Evolutionary conservation across 1,140 invertebrate genomes (phyloP), one percentile per base, ranked within the genome.

Genomic region (Bombus vancouverensis): DNA sequence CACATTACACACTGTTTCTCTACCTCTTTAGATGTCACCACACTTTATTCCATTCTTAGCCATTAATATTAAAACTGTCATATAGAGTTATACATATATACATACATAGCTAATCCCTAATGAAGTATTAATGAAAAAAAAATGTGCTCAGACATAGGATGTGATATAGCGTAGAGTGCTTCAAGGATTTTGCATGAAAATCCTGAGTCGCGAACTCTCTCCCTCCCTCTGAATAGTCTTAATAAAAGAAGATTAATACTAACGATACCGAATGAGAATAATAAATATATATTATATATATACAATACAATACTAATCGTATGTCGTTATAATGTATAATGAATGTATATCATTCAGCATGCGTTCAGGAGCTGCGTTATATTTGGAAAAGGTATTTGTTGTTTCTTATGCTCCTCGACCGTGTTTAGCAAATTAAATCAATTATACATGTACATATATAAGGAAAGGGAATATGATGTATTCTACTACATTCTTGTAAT

Each of bases 81-180:
- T 78, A 88, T 73, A 71, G 66, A 87, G 37, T 34, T 81, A 88
- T 71, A 70, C 28, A 89, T 82, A 88, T 88, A 91, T 81, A 87
- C 42, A 66, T 78, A 85, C 15, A 89, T 85, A 89, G 57, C 42
- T 86, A 75, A 83, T 79, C 57, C 65, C 42, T 87, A 89, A 78
- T n/a, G 81, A 82, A 68, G 82, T 88, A 87, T 83, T 78, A 91
- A 83, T 59, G 88, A 71, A 73, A 75, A 72, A 87, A 89, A 90
- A 88, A 93, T 88, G 83, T 94, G 92, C 94, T 95, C 93, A 93
- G 93, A 94, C 88, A 94, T 94, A 94, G 93, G 91, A 94, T 94
- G 93, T 94, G 93, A 95, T 95, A 94, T 95, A 94, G 94, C 90
- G 89, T 94, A 95, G 92, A 91, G 88, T 91, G 92, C 91, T 93